A percentile compares a stretch with the other conserved stretches of the same genome.
These are phyloP conservation scores for Dasysyrphus tricinctus DNA, from an alignment of 2,888 invertebrate genomes.

Conservation along the genomic window DNA sequence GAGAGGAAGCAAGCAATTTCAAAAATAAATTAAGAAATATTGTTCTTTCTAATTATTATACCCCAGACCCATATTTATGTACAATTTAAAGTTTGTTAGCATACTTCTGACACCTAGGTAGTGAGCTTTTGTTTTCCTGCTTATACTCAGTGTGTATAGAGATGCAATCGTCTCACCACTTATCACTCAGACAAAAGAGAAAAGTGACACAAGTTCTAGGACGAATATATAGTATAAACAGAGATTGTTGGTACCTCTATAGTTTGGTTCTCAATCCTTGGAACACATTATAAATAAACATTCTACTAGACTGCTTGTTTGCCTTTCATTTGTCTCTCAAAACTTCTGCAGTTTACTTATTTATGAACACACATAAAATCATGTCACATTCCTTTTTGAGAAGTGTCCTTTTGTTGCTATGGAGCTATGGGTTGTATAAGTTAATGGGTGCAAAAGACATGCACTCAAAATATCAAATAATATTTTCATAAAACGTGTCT, in stretches of 20 bases:
- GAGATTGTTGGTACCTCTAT: slow-evolving; percentile 30
- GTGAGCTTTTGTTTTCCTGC: slow-evolving; percentile 14
- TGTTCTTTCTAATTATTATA: slow-evolving; percentile 8
- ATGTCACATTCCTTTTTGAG: slow-evolving; percentile 17
- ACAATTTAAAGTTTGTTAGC: slow-evolving; percentile 36
- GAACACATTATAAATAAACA: slow-evolving; percentile 11
- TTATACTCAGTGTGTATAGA: slow-evolving; percentile 4
- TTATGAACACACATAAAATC: slow-evolving; percentile 1
- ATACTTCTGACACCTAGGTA: slow-evolving; percentile 34
- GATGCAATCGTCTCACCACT: slow-evolving; percentile 26
- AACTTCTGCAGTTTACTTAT: slow-evolving; percentile 19
- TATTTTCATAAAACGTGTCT: slow-evolving; percentile 53
- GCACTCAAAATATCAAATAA: slow-evolving; percentile 57
- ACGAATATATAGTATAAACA: slow-evolving; percentile 3
- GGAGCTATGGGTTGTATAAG: slow-evolving; percentile 7
- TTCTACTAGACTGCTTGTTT: slow-evolving; percentile 5
- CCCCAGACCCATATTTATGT: not conserved
- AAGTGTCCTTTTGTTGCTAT: slow-evolving; percentile 10
- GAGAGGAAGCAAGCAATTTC: not conserved
- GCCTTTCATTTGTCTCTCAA: slow-evolving; percentile 26
- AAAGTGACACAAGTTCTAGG: slow-evolving; percentile 26
- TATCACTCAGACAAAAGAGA: slow-evolving; percentile 4
- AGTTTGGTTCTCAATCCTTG: slow-evolving; percentile 29
- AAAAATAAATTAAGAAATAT: slow-evolving; percentile 17
- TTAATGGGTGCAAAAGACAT: slow-evolving; percentile 46